A percentile compares a stretch with the other conserved stretches of the same genome.
These are phyloP conservation scores for Aradus depressus DNA, from an alignment of 2,888 invertebrate species.

Conservation along the genomic window DNA sequence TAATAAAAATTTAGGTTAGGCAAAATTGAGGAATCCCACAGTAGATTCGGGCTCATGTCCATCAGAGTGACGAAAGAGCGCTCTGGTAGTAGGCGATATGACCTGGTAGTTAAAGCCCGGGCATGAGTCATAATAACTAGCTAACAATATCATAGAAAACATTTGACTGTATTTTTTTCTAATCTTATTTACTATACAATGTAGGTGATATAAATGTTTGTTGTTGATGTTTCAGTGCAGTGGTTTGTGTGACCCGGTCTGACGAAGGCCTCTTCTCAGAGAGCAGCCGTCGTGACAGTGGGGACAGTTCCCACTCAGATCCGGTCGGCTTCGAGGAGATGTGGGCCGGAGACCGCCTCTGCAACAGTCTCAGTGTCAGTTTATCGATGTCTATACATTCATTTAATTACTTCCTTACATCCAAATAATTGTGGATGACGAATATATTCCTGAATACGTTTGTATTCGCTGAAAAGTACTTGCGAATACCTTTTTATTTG, in stretches of 20 bases:
- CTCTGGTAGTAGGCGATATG: no score
- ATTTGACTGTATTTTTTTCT: no score
- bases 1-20: no score
- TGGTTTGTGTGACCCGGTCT: conserved; percentile 28
- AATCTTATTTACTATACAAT: background rate
- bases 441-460: background rate
- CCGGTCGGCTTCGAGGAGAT: conserved; percentile 32
- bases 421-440: background rate
- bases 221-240: conserved; percentile 15
- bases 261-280: conserved; percentile 29
- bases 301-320: conserved; percentile 23
- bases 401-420: background rate
- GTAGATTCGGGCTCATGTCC: no score
- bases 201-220: background rate
- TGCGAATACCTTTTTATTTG: background rate
- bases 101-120: no score
- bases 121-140: no score
- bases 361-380: conserved; percentile 22
- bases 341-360: conserved; percentile 29
- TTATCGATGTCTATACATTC: background rate
- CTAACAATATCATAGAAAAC: background rate
- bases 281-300: conserved; percentile 18
- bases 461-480: background rate
- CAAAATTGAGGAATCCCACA: no score
- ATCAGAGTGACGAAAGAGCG: no score